Percentiles rank a stretch among this genome's conserved stretches.
Evolutionary conservation across 2,888 invertebrate genomes (phyloP).

Genomic region (Chironomus riparius): DNA sequence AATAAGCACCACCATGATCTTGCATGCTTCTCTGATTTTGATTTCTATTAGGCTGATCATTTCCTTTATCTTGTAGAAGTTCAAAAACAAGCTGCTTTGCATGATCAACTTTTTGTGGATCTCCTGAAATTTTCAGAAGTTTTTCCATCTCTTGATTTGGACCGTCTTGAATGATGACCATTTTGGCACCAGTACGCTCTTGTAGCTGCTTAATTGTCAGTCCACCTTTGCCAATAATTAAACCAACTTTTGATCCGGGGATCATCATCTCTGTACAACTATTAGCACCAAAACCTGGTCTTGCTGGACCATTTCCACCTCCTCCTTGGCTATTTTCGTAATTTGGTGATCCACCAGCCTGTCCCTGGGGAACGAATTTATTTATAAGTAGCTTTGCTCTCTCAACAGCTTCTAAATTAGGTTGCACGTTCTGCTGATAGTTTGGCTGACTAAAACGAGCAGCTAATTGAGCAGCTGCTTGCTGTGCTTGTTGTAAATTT

Average conservation of each 20-base stretch:
- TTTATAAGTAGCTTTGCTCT: constrained; percentile 62
- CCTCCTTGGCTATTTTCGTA: constrained; percentile 43
- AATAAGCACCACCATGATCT: constrained; percentile 39
- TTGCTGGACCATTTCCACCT: constrained; percentile 39
- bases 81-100: constrained; percentile 91
- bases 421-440: constrained; percentile 33
- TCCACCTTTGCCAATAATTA: constrained; percentile 97
- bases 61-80: constrained; percentile 82
- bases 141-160: constrained; percentile 89
- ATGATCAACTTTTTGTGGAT: constrained; percentile 75
- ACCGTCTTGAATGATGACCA: constrained; percentile 98
- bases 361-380: constrained; percentile 52
- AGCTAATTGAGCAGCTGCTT: constrained; percentile 48
- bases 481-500: constrained; percentile 35
- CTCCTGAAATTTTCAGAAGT: constrained; percentile 89
- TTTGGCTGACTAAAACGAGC: constrained; percentile 45
- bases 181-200: constrained; percentile 94
- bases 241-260: constrained; percentile 93
- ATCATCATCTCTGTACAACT: constrained; percentile 77
- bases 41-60: constrained; percentile 45
- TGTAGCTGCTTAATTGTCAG: constrained; percentile 94
- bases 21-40: constrained; percentile 38
- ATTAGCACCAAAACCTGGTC: constrained; percentile 32
- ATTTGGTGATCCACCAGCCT: constrained; percentile 36
- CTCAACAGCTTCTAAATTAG: constrained; percentile 63